Percentiles rank a stretch among this genome's conserved stretches.
Conservation (phyloP, 2,888 invertebrate genomes). For the Melieria omissa region DNA sequence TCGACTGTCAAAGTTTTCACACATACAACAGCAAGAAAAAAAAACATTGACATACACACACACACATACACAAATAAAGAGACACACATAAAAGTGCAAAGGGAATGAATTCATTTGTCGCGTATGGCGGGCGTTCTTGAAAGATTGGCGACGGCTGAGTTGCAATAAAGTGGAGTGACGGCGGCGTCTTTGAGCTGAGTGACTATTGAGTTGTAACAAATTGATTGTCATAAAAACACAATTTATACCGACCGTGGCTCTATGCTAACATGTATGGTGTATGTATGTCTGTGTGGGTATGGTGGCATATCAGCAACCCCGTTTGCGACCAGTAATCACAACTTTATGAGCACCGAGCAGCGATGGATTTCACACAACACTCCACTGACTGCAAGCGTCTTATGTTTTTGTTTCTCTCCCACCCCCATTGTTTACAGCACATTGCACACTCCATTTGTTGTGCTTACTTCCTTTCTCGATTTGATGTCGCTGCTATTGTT, state of each 20-base stretch:
- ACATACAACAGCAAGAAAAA: constrained; percentile 36
- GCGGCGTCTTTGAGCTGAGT: constrained; percentile 35
- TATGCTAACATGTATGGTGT: constrained; percentile 9
- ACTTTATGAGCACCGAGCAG: constrained; percentile 19
- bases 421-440: constrained; percentile 11
- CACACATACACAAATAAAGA: constrained; percentile 7
- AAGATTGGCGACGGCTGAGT: background rate
- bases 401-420: background rate
- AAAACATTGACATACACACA: constrained; percentile 16
- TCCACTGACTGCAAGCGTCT: constrained; percentile 33
- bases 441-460: constrained; percentile 61
- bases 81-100: constrained; percentile 12
- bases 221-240: constrained; percentile 63
- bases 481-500: background rate
- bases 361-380: constrained; percentile 20
- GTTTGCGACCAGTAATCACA: background rate
- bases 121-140: background rate
- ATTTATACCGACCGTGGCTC: constrained; percentile 49
- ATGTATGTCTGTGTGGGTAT: constrained; percentile 40
- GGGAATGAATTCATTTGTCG: background rate
- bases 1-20: constrained; percentile 40
- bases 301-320: background rate
- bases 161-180: background rate
- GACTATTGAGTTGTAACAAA: constrained; percentile 63
- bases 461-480: constrained; percentile 46